A percentile compares a stretch with the other conserved stretches of the same genome.
These are phyloP conservation scores for Orius insidiosus DNA, from an alignment of 1,140 invertebrate species.

Conservation along the genomic window DNA sequence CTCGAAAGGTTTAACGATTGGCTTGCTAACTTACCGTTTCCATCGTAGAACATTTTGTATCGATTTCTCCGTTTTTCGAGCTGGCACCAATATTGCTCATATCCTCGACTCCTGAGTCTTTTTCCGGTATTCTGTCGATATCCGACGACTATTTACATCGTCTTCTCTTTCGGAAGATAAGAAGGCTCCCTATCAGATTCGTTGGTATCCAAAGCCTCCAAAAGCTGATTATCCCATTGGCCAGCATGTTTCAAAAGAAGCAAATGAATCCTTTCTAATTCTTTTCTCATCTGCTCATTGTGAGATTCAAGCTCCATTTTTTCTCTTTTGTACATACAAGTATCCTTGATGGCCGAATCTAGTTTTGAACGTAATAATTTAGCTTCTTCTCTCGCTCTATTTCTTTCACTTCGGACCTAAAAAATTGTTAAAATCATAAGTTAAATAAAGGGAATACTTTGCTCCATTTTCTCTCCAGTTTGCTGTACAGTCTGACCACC, in stretches of 20 bases:
- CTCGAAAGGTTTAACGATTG: no score
- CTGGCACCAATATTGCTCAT: conserved; percentile 40
- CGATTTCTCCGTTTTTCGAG: conserved; percentile 26
- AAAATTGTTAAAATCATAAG: no score
- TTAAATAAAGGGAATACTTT: no score
- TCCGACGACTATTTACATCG: conserved; percentile 11
- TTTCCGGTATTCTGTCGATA: conserved; percentile 11
- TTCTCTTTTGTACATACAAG: conserved; percentile 53
- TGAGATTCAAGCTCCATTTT: conserved; percentile 62
- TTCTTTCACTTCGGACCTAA: conserved; percentile 62
- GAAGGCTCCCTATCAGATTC: conserved; percentile 27
- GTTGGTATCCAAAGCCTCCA: conserved; percentile 28
- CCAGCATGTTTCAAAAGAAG: conserved; percentile 44
- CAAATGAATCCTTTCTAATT: conserved; percentile 55
- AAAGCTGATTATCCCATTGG: conserved; percentile 26
- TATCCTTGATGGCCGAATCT: conserved; percentile 61
- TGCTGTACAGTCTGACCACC: conserved; percentile 88
- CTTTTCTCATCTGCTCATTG: conserved; percentile 63
- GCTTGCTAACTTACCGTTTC: conserved; percentile 2
- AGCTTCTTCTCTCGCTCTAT: conserved; percentile 71
- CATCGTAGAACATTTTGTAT: not conserved
- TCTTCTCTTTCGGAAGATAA: conserved; percentile 17
- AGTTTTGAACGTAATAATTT: conserved; percentile 63
- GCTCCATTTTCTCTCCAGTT: conserved; percentile 94
- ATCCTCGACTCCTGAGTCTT: conserved; percentile 33